Evolutionary conservation across 2,888 invertebrate genomes (phyloP), one percentile per base, ranked within the genome.

Genomic region (Dolichopus griseipennis): DNA sequence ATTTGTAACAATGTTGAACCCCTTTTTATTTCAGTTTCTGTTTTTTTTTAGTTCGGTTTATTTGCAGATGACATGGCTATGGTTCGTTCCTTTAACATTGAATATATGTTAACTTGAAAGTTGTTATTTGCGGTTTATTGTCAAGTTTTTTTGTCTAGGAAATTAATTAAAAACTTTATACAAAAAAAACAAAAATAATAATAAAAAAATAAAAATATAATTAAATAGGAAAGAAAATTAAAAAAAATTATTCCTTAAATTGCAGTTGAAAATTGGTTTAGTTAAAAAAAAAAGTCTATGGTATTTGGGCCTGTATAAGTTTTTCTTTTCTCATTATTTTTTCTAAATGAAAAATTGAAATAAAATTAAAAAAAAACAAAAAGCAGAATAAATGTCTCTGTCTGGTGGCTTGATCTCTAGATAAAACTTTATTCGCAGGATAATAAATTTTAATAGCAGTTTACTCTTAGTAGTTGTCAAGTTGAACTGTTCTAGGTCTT

Each of bases 81-180:
- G n/a, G 15, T 52, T 52, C 18, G 2, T 12, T 18, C 6, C 15
- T 52, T 18, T 52, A 12, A 2, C n/a, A 18, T 2, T 18, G 1
- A 10, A 15, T 43, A 12, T 52, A 18, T 52, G n/a, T n/a, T 52
- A n/a, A 18, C 52, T 52, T 52, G 9, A 52, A n/a, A 52, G 15
- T 52, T 52, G 52, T 52, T 52, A 52, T 52, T 52, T 52, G 52
- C n/a, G 52, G 52, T 52, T 52, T 52, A 52, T 52, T 52, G 52
- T 52, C n/a, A n/a, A 52, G 52, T 52, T 52, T 52, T 15, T 52
- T 52, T n/a, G 52, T 52, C 52, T 52, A 52, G 52, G 52, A 52
- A 52, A 52, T 52, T 52, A 52, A 52, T 52, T 52, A 52, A 52
- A 52, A 52, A 52, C 52, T 52, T 52, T 18, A 52, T 4, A 52